A percentile compares a stretch with the other conserved stretches of the same genome.
Evolutionary conservation across 2,797 vertebrate genomes (phyloP).

Genomic region (Bradypodion pumilum): DNA sequence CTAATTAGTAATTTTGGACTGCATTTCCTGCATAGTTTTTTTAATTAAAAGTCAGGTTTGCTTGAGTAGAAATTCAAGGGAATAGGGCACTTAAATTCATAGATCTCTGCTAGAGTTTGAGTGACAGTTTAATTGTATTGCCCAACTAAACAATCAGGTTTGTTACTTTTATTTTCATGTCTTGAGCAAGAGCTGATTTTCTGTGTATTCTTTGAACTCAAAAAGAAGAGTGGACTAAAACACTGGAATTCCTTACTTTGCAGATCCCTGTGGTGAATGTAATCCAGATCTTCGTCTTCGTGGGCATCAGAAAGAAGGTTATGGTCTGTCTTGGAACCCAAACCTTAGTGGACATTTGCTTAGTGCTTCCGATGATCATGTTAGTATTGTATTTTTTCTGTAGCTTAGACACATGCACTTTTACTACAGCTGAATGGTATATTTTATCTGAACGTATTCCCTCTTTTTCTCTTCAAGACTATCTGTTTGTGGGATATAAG

Average conservation of each 20-base stretch:
- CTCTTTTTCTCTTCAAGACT: constrained; percentile 77
- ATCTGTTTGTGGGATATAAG: constrained; percentile 99
- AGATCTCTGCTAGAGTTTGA: background rate
- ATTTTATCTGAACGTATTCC: constrained; percentile 35
- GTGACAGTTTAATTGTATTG: background rate
- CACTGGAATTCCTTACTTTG: background rate
- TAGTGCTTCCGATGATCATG: constrained; percentile 97
- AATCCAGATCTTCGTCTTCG: constrained; percentile 92
- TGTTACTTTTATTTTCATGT: background rate
- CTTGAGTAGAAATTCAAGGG: background rate
- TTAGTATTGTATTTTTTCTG: constrained; percentile 67
- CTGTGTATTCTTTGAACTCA: too few relatives aligned
- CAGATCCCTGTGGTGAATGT: constrained; percentile 97
- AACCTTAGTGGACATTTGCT: constrained; percentile 95
- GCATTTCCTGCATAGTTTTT: too few relatives aligned
- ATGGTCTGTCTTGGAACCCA: constrained; percentile 97
- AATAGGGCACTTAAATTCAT: background rate
- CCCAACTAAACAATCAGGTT: background rate
- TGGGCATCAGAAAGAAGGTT: constrained; percentile 98
- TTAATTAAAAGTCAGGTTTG: background rate
- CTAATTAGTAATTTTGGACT: too few relatives aligned
- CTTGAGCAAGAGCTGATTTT: background rate
- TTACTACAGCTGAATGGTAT: background rate
- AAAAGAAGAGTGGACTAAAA: background rate
- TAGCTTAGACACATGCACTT: rapidly evolving